A percentile compares a stretch with the other conserved stretches of the same genome.
Evolutionary conservation across 2,113 vertebrate species (phyloP).

Genomic region (Oreochromis niloticus): DNA sequence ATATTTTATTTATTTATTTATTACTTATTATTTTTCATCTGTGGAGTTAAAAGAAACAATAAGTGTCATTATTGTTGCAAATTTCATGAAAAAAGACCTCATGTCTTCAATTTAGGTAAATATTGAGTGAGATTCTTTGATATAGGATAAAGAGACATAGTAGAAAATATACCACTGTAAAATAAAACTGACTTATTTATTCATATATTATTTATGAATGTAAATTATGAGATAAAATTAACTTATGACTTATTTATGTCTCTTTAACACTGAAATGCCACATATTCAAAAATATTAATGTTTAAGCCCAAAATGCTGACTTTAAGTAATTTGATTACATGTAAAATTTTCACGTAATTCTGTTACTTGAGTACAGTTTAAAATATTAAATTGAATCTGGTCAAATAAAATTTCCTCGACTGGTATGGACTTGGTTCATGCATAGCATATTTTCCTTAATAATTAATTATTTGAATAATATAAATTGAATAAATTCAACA

Average conservation of each 20-base stretch:
- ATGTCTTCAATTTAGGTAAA: rapidly evolving
- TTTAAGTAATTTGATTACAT: not conserved
- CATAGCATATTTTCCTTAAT: not conserved
- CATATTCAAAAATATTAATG: not conserved
- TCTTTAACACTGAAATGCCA: not conserved
- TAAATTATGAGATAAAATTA: not conserved
- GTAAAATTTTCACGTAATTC: rapidly evolving
- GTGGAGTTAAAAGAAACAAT: not conserved
- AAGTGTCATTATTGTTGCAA: not conserved
- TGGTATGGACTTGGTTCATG: rapidly evolving
- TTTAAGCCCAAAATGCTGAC: not conserved
- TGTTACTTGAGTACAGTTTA: not conserved
- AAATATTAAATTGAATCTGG: not conserved
- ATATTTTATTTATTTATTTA: not conserved
- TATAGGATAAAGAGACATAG: not conserved
- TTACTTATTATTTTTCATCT: not conserved
- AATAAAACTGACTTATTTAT: not conserved
- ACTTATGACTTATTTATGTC: not conserved
- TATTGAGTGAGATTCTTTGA: not conserved
- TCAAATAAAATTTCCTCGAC: not conserved
- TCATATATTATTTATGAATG: not conserved
- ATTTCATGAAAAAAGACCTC: not conserved
- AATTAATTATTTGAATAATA: not conserved
- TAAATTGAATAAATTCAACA: not conserved
- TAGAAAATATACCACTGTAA: not conserved